Evolutionary conservation across 1,140 invertebrate species (phyloP), one percentile per base, ranked within the genome.

Genomic region (Procambarus clarkii): DNA sequence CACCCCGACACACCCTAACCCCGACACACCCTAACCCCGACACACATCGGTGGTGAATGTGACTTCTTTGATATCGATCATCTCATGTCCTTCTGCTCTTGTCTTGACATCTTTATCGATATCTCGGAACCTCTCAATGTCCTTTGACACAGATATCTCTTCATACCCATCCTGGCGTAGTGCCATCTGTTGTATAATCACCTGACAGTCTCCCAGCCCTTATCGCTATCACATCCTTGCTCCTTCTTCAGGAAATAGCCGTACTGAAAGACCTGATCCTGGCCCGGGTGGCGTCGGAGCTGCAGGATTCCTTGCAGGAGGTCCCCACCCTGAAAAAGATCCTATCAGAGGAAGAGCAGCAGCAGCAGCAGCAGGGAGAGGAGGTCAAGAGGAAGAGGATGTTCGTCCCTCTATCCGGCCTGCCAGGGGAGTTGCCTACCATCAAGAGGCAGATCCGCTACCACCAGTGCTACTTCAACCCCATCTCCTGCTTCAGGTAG

Each of bases 401-500:
- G 64, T 92, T 92, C 71, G 80, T 81, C 4, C 92, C 92, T 7
- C 86, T 93, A 0, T 88, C 90, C 18, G 91, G 91, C 4, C 77
- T 86, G 2, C 86, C 86, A 3, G 92, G 84, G 3, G 91, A 92
- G 34, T 69, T 92, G n/a, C 92, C 81, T 34, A 91, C 92, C 76
- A 92, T 91, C 77, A 94, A 94, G 89, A 92, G 94, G 34, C 94
- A 94, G 88, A 93, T 94, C 46, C 93, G 94, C 82, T 94, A 94
- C 81, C 94, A 94, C 85, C 94, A 94, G 82, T 94, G 94, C 86
- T 94, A 94, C 92, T 94, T 94, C 93, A 94, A 94, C 91, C 94
- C 94, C 11, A 94, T 94, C 82, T 94, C 94, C 21, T 94, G 94
- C 91, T 94, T 94, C 92, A 91, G 93, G 92, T 92, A 92, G 77